These are phyloP conservation scores for Formica aserva DNA, from an alignment of 2,888 invertebrate species.

Conservation along the genomic window DNA sequence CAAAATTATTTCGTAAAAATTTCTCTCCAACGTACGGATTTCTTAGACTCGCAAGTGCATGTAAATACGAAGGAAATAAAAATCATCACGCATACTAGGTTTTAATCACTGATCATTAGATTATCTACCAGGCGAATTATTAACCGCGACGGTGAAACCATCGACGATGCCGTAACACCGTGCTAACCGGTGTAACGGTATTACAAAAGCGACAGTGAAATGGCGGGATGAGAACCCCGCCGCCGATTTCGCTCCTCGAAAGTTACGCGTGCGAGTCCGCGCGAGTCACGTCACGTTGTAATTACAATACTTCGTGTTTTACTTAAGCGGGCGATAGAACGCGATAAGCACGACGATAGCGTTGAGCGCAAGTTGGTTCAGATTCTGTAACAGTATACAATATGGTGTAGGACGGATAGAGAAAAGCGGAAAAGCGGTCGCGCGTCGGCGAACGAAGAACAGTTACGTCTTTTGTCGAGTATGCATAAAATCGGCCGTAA, in stretches of 20 bases:
- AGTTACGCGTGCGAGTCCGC: conserved; percentile 77
- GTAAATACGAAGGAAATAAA: not conserved
- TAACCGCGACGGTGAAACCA: conserved; percentile 51
- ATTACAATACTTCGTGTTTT: conserved; percentile 29
- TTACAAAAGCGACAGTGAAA: conserved; percentile 84
- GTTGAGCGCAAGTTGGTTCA: conserved; percentile 9
- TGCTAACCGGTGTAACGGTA: conserved; percentile 76
- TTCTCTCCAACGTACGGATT: not conserved
- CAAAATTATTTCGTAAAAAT: not conserved
- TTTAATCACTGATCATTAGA: conserved; percentile 33
- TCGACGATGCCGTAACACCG: conserved; percentile 58
- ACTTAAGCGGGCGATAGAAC: conserved; percentile 28
- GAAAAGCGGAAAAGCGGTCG: conserved; percentile 20
- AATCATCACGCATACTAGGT: not conserved
- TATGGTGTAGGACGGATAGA: conserved; percentile 27
- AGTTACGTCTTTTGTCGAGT: conserved; percentile 48
- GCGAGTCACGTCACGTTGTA: conserved; percentile 59
- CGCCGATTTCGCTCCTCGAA: conserved; percentile 80
- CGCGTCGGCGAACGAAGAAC: conserved; percentile 37
- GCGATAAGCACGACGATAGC: not conserved
- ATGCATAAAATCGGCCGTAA: conserved; percentile 53
- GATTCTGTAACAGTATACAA: not conserved
- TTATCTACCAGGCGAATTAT: conserved; percentile 32
- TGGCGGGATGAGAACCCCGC: conserved; percentile 74
- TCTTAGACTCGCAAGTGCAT: not conserved